These are phyloP conservation scores for Rugalucina vietnamica DNA, from an alignment of 2,888 invertebrate genomes.

Conservation along the genomic window DNA sequence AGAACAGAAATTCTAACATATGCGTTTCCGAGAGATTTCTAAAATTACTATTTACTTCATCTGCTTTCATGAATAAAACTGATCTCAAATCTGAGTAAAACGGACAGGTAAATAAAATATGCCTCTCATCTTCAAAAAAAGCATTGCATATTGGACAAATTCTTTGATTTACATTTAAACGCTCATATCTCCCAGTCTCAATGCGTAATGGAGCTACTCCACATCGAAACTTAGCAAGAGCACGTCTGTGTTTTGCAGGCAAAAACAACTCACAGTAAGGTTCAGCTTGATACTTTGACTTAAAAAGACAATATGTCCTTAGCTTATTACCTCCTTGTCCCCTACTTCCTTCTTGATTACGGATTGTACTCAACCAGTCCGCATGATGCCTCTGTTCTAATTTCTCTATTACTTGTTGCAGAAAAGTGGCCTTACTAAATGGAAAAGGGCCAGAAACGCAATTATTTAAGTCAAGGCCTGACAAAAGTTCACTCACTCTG, in stretches of 20 bases:
- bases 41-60: neutral
- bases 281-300: neutral
- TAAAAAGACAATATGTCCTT: neutral
- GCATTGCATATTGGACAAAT: neutral
- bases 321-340: neutral
- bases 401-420: neutral
- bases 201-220: neutral
- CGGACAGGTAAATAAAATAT: neutral
- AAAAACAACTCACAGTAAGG: neutral
- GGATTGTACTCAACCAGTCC: neutral
- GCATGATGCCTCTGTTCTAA: neutral
- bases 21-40: neutral
- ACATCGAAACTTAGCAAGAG: neutral
- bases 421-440: neutral
- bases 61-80: neutral
- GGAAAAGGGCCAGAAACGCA: neutral
- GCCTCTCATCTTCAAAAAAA: neutral
- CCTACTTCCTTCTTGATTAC: neutral
- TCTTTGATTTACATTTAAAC: no score
- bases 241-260: neutral
- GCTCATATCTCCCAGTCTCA: neutral
- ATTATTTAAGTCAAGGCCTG: neutral
- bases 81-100: neutral
- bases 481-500: neutral
- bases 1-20: no score